Evolutionary conservation across 92 coral and sea anemone species (phyloP).

Genomic region (Plumapathes pennacea): DNA sequence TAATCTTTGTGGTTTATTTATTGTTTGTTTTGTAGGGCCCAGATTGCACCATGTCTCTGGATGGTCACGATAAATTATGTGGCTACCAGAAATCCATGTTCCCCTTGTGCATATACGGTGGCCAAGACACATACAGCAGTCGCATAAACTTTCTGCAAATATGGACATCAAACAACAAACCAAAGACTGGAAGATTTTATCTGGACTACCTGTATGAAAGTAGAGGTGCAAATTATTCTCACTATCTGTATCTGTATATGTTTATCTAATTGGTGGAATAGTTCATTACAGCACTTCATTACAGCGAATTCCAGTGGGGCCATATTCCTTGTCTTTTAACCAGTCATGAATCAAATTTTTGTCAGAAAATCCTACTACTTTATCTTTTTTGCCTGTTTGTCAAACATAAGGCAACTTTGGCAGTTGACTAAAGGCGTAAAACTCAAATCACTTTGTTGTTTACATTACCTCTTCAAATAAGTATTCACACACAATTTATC

Average conservation of each 20-base stretch:
- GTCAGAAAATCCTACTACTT: too few relatives aligned
- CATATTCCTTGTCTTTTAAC: too few relatives aligned
- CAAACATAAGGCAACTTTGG: too few relatives aligned
- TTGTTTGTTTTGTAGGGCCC: conserved; percentile 4
- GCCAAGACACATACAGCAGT: conserved; percentile 53
- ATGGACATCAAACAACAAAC: conserved; percentile 64
- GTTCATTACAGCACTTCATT: conserved; percentile 10
- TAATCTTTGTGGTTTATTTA: not conserved
- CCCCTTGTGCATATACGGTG: conserved; percentile 66
- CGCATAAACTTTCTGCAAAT: conserved; percentile 58
- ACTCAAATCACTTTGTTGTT: too few relatives aligned
- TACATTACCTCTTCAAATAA: too few relatives aligned
- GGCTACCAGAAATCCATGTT: conserved; percentile 45
- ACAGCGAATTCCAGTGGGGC: conserved; percentile 2
- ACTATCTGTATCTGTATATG: too few relatives aligned
- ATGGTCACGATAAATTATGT: conserved; percentile 9
- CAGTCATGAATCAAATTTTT: too few relatives aligned
- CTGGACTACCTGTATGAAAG: conserved; percentile 53
- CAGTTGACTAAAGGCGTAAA: too few relatives aligned
- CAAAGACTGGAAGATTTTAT: conserved; percentile 60
- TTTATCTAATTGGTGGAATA: not conserved
- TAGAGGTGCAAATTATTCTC: conserved; percentile 33
- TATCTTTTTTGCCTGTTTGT: too few relatives aligned
- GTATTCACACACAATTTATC: too few relatives aligned
- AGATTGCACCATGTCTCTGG: conserved; percentile 8